phyloP scores from a whole-genome alignment of 2,888 invertebrate species.

The Mantis religiosa region DNA sequence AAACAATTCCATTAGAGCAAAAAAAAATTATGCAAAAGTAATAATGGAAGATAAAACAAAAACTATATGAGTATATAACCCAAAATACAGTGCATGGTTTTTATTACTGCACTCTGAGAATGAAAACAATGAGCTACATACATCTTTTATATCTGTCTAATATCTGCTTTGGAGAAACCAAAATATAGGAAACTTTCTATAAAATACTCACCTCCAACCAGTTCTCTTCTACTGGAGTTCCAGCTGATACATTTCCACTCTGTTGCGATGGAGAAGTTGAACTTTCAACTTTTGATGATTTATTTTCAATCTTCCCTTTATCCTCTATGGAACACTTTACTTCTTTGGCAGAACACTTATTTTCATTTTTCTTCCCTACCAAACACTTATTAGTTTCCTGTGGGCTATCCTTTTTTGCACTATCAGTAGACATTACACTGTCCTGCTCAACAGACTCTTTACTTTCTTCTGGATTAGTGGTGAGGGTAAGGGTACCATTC shows the following conservation, averaged over 20 bases:
- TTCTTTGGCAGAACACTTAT: background rate
- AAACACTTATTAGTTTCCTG: background rate
- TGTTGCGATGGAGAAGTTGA: background rate
- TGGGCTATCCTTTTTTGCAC: background rate
- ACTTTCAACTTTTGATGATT: background rate
- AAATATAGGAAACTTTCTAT: too few species aligned
- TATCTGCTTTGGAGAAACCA: too few species aligned
- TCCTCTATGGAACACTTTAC: background rate
- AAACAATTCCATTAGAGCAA: too few species aligned
- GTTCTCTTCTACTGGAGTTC: constrained; percentile 13
- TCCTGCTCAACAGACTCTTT: background rate
- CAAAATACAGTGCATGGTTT: too few species aligned
- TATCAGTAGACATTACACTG: background rate
- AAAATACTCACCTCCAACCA: constrained; percentile 9
- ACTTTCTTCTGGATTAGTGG: background rate
- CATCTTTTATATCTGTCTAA: too few species aligned
- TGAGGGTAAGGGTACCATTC: background rate
- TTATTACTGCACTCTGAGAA: too few species aligned
- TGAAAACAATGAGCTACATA: too few species aligned
- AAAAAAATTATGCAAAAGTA: too few species aligned
- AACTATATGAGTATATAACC: too few species aligned
- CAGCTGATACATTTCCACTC: background rate
- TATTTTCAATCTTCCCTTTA: background rate
- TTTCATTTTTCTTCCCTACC: background rate
- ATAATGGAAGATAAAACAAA: too few species aligned